These are phyloP conservation scores for Xiphias gladius DNA, from an alignment of 2,113 vertebrate species.

Conservation along the genomic window DNA sequence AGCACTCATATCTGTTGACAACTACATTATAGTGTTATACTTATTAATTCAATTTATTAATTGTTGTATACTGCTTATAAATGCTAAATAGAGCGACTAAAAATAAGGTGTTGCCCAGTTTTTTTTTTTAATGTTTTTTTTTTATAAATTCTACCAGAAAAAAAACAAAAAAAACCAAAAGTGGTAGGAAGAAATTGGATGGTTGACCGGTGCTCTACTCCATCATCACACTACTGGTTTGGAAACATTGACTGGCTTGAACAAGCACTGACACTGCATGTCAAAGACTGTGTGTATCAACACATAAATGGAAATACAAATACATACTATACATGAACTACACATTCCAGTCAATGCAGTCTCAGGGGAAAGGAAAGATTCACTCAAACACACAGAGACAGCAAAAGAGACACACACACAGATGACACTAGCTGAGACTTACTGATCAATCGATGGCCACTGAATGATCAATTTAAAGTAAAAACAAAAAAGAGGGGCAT, in stretches of 20 bases:
- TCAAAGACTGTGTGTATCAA: conserved; percentile 66
- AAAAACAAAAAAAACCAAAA: conserved; percentile 36
- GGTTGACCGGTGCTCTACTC: conserved; percentile 73
- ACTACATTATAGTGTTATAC: not conserved
- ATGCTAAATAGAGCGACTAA: not conserved
- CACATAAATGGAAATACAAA: conserved; percentile 66
- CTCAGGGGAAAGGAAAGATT: conserved; percentile 60
- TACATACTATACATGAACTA: conserved; percentile 58
- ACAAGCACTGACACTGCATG: conserved; percentile 77
- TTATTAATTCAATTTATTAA: not conserved
- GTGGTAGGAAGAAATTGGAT: conserved; percentile 60
- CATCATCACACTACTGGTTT: conserved; percentile 77
- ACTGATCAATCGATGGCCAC: conserved; percentile 84
- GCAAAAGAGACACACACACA: conserved; percentile 62
- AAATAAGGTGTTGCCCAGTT: not conserved
- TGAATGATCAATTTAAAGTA: conserved; percentile 81
- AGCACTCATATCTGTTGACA: not conserved
- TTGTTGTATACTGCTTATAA: not conserved
- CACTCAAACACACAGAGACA: conserved; percentile 71
- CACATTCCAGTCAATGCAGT: conserved; percentile 78
- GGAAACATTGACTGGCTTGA: conserved; percentile 71
- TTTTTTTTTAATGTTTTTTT: conserved; percentile 16
- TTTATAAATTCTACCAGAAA: conserved; percentile 44
- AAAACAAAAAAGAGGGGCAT: conserved; percentile 74
- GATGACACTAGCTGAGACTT: conserved; percentile 78